phyloP scores from a whole-genome alignment of 2,113 vertebrate genomes.

The Motacilla alba region DNA sequence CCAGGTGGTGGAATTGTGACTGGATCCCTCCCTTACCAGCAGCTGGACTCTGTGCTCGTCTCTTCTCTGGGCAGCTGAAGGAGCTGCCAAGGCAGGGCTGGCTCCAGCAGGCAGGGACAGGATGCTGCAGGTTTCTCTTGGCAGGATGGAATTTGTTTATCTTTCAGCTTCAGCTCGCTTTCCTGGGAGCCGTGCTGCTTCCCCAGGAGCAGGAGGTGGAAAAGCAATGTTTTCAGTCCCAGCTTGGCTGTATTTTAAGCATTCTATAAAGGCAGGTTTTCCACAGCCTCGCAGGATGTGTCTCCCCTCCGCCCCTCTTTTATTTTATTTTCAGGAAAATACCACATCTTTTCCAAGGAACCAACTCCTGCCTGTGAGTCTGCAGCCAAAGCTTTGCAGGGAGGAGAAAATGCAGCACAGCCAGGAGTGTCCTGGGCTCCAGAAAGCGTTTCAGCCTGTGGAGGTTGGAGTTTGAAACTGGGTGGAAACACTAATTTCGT shows the following conservation, averaged over 20 bases:
- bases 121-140: background rate
- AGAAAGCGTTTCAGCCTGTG: background rate
- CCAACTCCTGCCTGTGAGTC: background rate
- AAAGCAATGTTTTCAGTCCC: background rate
- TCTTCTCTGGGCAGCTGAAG: background rate
- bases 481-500: background rate
- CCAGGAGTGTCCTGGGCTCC: background rate
- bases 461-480: background rate
- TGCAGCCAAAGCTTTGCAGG: background rate
- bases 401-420: background rate
- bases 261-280: background rate
- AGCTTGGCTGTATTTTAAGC: background rate
- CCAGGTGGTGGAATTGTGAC: too few species aligned
- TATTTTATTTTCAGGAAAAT: background rate
- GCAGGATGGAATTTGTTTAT: background rate
- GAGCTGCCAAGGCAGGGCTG: background rate
- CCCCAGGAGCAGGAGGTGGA: background rate
- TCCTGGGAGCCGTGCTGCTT: background rate
- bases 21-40: fast-evolving
- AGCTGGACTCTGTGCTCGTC: background rate
- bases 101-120: background rate
- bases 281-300: background rate
- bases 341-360: background rate
- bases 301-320: too few species aligned
- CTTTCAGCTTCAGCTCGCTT: background rate